Evolutionary conservation across 2,113 vertebrate genomes (phyloP), one percentile per base, ranked within the genome.

Genomic region (Scomber japonicus): DNA sequence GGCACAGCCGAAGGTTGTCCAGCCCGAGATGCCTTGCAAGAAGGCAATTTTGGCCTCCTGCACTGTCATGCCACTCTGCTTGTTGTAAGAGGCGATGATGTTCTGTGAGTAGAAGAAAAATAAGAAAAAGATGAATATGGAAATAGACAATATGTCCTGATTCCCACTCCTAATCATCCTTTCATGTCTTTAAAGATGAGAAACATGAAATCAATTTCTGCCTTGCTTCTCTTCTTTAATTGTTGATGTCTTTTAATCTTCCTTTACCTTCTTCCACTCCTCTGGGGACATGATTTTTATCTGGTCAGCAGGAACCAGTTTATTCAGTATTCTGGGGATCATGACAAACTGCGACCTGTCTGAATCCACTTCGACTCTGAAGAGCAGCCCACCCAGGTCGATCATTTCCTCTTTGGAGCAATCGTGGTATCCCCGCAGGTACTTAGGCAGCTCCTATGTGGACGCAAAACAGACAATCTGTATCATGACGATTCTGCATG

Each of bases 251-350:
- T 35, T 35, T 40, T 40, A 40, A 7, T 53, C 17, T 4, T 65
- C n/a, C 30, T 75, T 71, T 82, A 99, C 97, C 97, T 96, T 98
- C 92, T 94, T 99, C 97, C 97, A 99, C 1, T 98, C 97, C 0
- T 99, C 97, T 0, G 87, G 21, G 10, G 96, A 89, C 94, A 94
- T 90, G 17, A 86, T 81, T 65, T 94, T 95, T 0, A 95, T 90
- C 91, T 97, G 88, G 84, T 98, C 96, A 30, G 93, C 92, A 15
- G 98, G 97, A 65, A 99, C 95, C 24, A 99, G 92, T 0, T 96
- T 94, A 48, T 91, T 96, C 75, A 98, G 82, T 90, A 96, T 96
- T 93, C 90, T 97, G 82, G 96, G 94, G 66, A 98, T 92, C 89
- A 89, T 92, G 59, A 96, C 91, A 59, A 97, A 94, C 80, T 97